A percentile compares a stretch with the other conserved stretches of the same genome.
Conservation (phyloP, 1,140 invertebrate genomes). For the Caerostris darwini region DNA sequence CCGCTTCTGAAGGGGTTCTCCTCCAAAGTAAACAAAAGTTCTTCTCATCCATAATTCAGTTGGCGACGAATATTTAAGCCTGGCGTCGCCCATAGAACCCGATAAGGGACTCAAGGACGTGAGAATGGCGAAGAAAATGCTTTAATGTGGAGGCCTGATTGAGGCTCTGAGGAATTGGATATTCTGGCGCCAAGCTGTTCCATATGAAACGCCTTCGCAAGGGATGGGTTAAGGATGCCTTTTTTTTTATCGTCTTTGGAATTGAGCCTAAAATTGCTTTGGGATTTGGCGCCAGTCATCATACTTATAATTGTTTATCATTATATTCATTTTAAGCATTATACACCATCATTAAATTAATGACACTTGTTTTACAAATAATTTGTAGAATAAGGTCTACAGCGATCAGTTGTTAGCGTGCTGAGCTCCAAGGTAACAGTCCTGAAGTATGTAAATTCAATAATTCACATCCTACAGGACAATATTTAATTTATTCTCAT, state of each 20-base stretch:
- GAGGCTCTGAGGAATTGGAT: background rate
- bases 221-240: background rate
- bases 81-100: background rate
- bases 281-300: background rate
- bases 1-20: background rate
- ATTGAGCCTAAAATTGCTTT: background rate
- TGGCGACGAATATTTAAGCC: background rate
- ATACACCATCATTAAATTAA: no score
- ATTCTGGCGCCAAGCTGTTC: background rate
- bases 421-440: no score
- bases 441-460: no score
- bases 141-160: background rate
- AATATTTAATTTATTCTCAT: no score
- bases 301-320: background rate
- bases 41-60: constrained; percentile 49
- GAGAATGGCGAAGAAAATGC: constrained; percentile 5
- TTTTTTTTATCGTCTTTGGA: no score
- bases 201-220: background rate
- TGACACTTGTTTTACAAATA: no score
- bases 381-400: no score
- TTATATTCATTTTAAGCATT: no score
- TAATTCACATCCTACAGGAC: no score
- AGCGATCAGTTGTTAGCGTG: no score
- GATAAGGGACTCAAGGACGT: constrained; percentile 2
- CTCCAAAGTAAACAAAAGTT: constrained; percentile 20